Base-by-base conservation (phyloP, 53 echinoderm and acorn worm species). In the Echinarachnius parma region DNA sequence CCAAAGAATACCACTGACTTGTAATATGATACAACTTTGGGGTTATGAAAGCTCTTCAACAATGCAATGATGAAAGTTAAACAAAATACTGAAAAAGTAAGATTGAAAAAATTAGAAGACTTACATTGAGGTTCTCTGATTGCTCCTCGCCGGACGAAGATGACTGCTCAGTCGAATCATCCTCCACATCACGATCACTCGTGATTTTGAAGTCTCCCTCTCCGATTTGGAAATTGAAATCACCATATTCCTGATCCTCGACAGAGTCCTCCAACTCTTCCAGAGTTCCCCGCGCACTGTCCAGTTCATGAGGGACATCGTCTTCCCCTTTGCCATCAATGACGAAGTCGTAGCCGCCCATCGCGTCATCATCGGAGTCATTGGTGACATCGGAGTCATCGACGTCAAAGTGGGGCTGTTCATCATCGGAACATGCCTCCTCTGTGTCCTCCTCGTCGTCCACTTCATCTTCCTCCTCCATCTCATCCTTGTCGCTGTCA, bases 241-340 rank as follows among this genome's bases (percentile, higher is more conserved):
- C 30, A 21, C 53, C 70, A 69, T 69, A 69, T 3, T 21, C 53
- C 36, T 69, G 70, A 11, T 69, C 70, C 53, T 69, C 70, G 21
- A 69, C 53, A 22, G 62, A 62, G 37, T 69, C 70, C 37, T 69
- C 70, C 2, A 69, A 53, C 25, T 69, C 70, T 35, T 69, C 70
- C 22, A 69, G 70, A 53, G 70, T 69, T 69, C 70, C 70, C 50
- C 70, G 34, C 50, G 70, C 70, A 53, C 70, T 69, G n/a, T 69
- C 70, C 23, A 53, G 70, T 53, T 69, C 70, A 33, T 69, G 70
- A 69, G 53, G 70, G 53, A 69, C 34, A 53, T 69, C 70, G 22
- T 69, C 70, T 34, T 69, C 70, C 22, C 53, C 53, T 2, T 69
- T 53, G 20, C 48, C 24, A 22, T 31, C 35, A 4, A 34, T 66